Evolutionary conservation across 2,113 vertebrate genomes (phyloP), one percentile per base, ranked within the genome.

Genomic region (Myiozetetes cayanensis): DNA sequence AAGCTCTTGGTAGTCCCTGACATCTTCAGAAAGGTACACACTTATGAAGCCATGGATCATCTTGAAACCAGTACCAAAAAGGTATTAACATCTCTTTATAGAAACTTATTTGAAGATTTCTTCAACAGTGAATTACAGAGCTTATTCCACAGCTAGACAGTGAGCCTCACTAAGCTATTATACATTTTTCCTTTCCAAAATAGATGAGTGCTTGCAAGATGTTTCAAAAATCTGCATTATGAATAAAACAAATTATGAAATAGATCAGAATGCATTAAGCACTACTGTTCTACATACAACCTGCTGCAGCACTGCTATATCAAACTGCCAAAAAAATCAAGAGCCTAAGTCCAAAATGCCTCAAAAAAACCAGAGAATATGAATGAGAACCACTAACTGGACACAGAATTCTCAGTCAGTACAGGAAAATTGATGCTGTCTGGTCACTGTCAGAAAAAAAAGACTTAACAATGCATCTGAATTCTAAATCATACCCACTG

Each of bases 181-280:
- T 79, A 50, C 25, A 35, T 63, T 52, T 49, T 50, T 46, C 31
- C 6, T 63, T 79, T 80, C 55, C 52, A 33, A 77, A 91, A 71
- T 15, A 72, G 37, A 73, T 2, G 9, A 53, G 19, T 22, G 35
- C 27, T 52, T 59, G 27, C 33, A 94, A 91, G 63, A 71, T 39
- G 20, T 81, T 50, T 95, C 39, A 62, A 88, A 96, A 83, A 27
- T 14, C 61, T 87, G 44, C 11, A 35, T 41, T 77, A 93, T 37
- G 39, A 94, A 93, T 77, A 21, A 93, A 84, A 85, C 31, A 89
- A 93, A 81, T 77, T 71, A 92, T 44, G 27, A 74, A 95, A 74
- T 14, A 88, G 41, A 91, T 90, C 49, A 83, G 37, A 93, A 94
- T 74, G 73, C 59, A 89, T 86, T 90, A 94, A 74, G 67, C 37